Percentiles rank a stretch among this genome's conserved stretches.
Conservation (phyloP, 2,113 vertebrate species). For the Alethe diademata region DNA sequence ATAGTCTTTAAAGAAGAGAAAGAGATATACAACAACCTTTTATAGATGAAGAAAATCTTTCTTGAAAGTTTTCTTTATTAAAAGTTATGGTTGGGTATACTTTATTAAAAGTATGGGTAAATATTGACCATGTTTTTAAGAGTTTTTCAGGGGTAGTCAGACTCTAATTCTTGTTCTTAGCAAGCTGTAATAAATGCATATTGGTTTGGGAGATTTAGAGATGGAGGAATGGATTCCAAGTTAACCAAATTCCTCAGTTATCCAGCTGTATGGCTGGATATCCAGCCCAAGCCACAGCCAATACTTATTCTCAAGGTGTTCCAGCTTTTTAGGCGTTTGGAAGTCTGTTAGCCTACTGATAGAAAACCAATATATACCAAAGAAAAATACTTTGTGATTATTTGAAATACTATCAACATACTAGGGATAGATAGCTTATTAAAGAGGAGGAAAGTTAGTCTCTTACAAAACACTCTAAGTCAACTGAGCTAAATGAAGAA, state of each 20-base stretch:
- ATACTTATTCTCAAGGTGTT: not conserved
- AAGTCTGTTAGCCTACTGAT: not conserved
- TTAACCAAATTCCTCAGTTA: not conserved
- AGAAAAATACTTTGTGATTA: not conserved
- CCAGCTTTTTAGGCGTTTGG: not conserved
- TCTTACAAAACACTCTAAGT: not conserved
- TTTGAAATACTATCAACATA: not conserved
- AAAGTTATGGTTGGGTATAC: not conserved
- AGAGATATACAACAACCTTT: not conserved
- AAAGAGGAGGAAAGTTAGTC: not conserved
- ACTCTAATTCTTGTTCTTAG: not conserved
- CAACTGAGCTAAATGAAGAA: not conserved
- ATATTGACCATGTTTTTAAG: not conserved
- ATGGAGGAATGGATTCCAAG: not conserved
- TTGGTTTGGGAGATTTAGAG: not conserved
- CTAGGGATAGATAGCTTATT: not conserved
- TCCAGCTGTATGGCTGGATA: not conserved
- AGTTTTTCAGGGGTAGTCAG: not conserved
- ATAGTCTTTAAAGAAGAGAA: not conserved
- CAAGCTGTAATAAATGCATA: not conserved
- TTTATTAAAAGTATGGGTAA: not conserved
- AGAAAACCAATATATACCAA: not conserved
- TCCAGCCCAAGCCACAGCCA: not conserved
- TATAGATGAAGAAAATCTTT: not conserved
- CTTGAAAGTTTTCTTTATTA: not conserved